Evolutionary conservation across 2,113 vertebrate genomes (phyloP).

Genomic region (Antennarius striatus): DNA sequence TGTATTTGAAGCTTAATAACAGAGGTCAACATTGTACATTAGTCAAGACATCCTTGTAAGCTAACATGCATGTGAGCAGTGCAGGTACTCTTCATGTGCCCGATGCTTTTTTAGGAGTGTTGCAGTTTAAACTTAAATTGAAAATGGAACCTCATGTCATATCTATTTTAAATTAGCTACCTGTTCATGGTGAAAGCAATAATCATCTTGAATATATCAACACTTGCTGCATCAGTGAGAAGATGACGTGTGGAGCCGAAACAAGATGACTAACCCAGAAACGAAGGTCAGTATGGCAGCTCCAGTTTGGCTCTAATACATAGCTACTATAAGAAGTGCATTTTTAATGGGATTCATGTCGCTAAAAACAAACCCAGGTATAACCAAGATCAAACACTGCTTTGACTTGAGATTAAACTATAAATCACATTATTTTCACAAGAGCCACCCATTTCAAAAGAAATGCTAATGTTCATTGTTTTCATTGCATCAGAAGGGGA

Average conservation of each 20-base stretch:
- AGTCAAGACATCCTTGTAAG: constrained; percentile 32
- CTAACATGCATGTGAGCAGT: constrained; percentile 66
- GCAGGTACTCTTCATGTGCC: constrained; percentile 36
- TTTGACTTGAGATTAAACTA: background rate
- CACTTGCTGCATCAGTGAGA: constrained; percentile 19
- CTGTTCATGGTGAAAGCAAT: constrained; percentile 14
- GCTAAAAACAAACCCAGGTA: constrained; percentile 7
- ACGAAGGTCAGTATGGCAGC: constrained; percentile 12
- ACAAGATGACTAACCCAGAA: constrained; percentile 6
- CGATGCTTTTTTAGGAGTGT: background rate
- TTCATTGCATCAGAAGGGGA: constrained; percentile 16
- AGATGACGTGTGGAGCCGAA: constrained; percentile 11
- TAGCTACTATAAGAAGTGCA: constrained; percentile 12
- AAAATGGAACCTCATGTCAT: constrained; percentile 9
- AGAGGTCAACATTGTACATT: constrained; percentile 26
- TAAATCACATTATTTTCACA: background rate
- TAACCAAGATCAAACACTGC: constrained; percentile 8
- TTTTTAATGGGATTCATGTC: constrained; percentile 12
- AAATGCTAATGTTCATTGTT: background rate
- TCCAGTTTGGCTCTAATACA: constrained; percentile 12
- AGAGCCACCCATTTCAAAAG: background rate
- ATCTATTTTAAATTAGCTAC: constrained; percentile 11
- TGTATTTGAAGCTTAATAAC: constrained; percentile 47
- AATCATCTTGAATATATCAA: constrained; percentile 17
- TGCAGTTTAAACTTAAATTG: constrained; percentile 18